A percentile compares a stretch with the other conserved stretches of the same genome.
These are phyloP conservation scores for Cylas formicarius DNA, from an alignment of 1,140 invertebrate species.

Conservation along the genomic window DNA sequence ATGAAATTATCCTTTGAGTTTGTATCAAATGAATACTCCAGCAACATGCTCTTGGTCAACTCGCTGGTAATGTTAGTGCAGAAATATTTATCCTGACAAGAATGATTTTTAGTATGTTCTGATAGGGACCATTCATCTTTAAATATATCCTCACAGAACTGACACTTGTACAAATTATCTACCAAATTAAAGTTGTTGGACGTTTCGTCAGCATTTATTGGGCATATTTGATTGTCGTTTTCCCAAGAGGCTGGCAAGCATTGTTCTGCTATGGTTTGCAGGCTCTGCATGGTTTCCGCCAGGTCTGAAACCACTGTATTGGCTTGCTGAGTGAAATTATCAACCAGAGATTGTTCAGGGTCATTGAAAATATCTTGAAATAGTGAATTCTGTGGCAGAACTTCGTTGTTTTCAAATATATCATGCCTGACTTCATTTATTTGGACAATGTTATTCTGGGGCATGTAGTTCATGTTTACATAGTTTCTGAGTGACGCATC, in stretches of 20 bases:
- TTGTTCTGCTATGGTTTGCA: constrained; percentile 40
- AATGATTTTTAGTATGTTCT: constrained; percentile 40
- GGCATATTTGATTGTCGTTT: constrained; percentile 25
- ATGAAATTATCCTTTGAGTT: constrained; percentile 20
- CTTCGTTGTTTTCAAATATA: constrained; percentile 32
- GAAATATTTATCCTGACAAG: constrained; percentile 35
- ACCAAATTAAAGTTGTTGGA: constrained; percentile 34
- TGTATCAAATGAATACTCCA: constrained; percentile 27
- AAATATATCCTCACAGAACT: constrained; percentile 39
- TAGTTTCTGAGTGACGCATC: constrained; percentile 36
- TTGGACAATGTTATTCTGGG: neutral
- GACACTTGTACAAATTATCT: constrained; percentile 33
- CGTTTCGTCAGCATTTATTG: constrained; percentile 25
- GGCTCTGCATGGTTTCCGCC: constrained; percentile 40
- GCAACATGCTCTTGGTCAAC: constrained; percentile 28
- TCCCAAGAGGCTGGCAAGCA: constrained; percentile 33
- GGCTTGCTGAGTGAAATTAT: constrained; percentile 35
- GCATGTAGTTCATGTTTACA: constrained; percentile 21
- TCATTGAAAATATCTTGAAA: constrained; percentile 41
- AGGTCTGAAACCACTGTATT: constrained; percentile 37
- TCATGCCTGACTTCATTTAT: constrained; percentile 31
- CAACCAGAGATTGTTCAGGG: constrained; percentile 35
- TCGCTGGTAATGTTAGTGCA: constrained; percentile 28
- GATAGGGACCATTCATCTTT: constrained; percentile 39
- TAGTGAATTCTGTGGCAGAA: constrained; percentile 35